Base-by-base conservation (phyloP, 2,888 invertebrate species). In the Cyclophora albipunctata region DNA sequence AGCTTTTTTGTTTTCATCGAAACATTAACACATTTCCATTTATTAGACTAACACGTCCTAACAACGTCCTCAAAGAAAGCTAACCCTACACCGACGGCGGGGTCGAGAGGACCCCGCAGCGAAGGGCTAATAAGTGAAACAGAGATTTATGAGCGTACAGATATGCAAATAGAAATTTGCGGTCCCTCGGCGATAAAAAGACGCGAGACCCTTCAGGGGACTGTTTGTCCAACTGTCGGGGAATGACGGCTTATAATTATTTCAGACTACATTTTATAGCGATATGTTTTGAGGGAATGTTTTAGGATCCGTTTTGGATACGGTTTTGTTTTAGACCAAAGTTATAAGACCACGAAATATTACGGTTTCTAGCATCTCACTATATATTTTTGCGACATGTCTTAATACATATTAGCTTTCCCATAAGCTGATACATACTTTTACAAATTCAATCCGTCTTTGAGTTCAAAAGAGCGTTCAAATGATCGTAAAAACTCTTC, bases 91-190 rank as follows among this genome's bases (percentile, higher is more conserved):
- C 73, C 69, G 70, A 63, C 56, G 53, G 59, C 50, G 55, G 69
- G 71, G 73, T 74, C 78, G 64, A 60, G 51, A 53, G 67, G 73
- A 68, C 75, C 75, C 75, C 66, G 66, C 59, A 50, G 54, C 57
- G 70, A 75, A 73, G 69, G 73, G 78, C 86, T 84, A 88, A 88
- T 87, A 87, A 87, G 85, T 86, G 85, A 85, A 87, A 84, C 86
- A 76, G 82, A 86, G 88, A 88, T 88, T 88, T 88, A 88, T 86
- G 84, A 84, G 78, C 73, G 75, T 75, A 74, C 79, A 86, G 87
- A 88, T 88, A 88, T 88, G 87, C 87, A 88, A 88, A 88, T 88
- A 87, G 82, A 86, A 86, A 82, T 84, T 82, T 84, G 82, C 83
- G 83, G 83, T 83, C 85, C 85, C 86, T 75, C 71, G 75, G 75